Percentiles rank a stretch among this genome's conserved stretches.
Evolutionary conservation across 2,888 invertebrate species (phyloP).

Genomic region (Hypercompe scribonia): DNA sequence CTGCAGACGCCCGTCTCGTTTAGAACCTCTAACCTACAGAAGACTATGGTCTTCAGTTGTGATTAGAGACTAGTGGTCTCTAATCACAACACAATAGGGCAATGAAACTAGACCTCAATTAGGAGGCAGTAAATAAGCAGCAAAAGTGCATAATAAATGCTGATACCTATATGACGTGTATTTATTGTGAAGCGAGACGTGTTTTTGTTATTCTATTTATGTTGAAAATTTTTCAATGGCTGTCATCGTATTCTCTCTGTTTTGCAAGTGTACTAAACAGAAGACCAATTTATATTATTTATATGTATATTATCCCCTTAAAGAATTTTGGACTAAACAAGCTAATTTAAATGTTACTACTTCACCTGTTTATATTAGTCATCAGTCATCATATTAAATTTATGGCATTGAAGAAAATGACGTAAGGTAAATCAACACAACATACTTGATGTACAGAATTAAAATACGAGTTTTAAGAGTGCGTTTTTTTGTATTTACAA

Average conservation of each 20-base stretch:
- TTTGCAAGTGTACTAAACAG: background rate
- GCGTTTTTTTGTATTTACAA: slow-evolving; percentile 29
- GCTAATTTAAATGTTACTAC: background rate
- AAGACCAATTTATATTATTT: background rate
- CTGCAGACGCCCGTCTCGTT: background rate
- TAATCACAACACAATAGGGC: too few species aligned
- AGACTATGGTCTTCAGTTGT: too few species aligned
- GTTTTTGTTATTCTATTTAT: background rate
- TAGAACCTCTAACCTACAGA: background rate
- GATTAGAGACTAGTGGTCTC: too few species aligned
- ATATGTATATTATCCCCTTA: background rate
- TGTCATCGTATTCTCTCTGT: background rate
- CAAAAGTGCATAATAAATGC: background rate
- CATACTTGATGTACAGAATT: slow-evolving; percentile 47
- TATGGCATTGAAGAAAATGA: slow-evolving; percentile 49
- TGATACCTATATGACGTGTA: background rate
- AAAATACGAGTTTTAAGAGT: slow-evolving; percentile 36
- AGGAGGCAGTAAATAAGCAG: background rate
- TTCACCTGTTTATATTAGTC: slow-evolving; percentile 33
- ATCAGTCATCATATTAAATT: slow-evolving; percentile 35
- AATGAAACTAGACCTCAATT: background rate
- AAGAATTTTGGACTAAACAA: background rate
- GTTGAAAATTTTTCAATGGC: background rate
- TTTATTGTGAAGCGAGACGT: background rate
- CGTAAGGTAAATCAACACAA: slow-evolving; percentile 56